A percentile compares a stretch with the other conserved stretches of the same genome.
Conservation (phyloP, 2,888 invertebrate species). For the Lumbricus terrestris region DNA sequence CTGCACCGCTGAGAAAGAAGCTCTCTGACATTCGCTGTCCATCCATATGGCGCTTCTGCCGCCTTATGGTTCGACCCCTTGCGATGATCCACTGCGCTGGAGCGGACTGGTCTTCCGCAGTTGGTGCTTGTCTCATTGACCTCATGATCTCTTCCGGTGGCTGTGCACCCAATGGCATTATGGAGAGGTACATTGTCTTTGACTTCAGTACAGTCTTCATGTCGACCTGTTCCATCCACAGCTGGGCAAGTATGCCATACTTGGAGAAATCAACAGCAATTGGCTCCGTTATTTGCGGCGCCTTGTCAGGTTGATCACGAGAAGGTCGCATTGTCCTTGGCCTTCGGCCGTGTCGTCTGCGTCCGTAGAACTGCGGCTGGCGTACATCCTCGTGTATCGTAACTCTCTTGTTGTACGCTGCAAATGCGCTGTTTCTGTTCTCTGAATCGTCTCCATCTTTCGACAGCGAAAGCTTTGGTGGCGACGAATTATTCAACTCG, state of each 20-base stretch:
- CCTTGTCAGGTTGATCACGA: background rate
- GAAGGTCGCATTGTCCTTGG: background rate
- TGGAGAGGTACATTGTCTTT: constrained; percentile 39
- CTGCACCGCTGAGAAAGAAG: constrained; percentile 13
- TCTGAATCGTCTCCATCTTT: background rate
- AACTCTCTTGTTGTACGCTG: constrained; percentile 14
- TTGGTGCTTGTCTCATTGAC: constrained; percentile 14
- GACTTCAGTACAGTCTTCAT: constrained; percentile 39
- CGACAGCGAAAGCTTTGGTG: background rate
- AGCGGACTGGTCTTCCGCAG: constrained; percentile 29
- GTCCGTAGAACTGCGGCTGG: background rate
- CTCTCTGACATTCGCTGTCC: constrained; percentile 4
- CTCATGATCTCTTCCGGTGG: constrained; percentile 26
- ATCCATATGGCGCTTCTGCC: constrained; percentile 8
- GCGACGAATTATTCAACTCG: background rate
- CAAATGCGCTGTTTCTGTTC: constrained; percentile 8
- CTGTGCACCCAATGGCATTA: constrained; percentile 32
- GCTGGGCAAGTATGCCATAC: constrained; percentile 38
- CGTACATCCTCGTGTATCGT: constrained; percentile 19
- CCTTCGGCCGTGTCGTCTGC: background rate
- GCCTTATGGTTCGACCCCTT: constrained; percentile 34
- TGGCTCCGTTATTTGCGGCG: constrained; percentile 35
- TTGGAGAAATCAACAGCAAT: constrained; percentile 41
- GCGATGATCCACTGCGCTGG: constrained; percentile 42
- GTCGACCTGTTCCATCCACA: constrained; percentile 44